phyloP scores from a whole-genome alignment of 2,888 invertebrate genomes.

The Agrilus mali region DNA sequence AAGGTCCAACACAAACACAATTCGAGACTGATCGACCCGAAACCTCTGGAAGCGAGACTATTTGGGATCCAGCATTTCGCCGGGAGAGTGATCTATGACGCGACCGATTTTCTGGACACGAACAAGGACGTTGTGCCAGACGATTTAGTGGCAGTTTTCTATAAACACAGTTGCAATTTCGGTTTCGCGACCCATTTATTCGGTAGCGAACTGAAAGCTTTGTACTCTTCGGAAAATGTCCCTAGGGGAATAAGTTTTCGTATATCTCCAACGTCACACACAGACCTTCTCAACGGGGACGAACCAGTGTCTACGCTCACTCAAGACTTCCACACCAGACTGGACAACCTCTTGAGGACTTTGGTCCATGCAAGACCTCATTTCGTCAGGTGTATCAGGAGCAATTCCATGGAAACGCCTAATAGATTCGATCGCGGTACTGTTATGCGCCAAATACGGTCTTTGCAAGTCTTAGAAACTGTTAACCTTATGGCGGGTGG shows the following conservation, averaged over 20 bases:
- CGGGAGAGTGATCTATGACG: slow-evolving; percentile 76
- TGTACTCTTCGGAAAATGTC: slow-evolving; percentile 61
- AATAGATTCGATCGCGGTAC: slow-evolving; percentile 72
- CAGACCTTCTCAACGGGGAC: slow-evolving; percentile 69
- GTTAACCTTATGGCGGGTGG: slow-evolving; percentile 92
- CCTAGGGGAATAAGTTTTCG: slow-evolving; percentile 72
- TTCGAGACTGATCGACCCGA: slow-evolving; percentile 66
- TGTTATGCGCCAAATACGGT: slow-evolving; percentile 79
- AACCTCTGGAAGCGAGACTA: slow-evolving; percentile 63
- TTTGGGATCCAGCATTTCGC: slow-evolving; percentile 90
- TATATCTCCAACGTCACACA: slow-evolving; percentile 81
- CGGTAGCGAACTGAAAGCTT: slow-evolving; percentile 77
- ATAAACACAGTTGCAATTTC: slow-evolving; percentile 85
- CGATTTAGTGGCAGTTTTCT: slow-evolving; percentile 84
- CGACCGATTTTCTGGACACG: slow-evolving; percentile 78
- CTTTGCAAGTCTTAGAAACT: slow-evolving; percentile 79
- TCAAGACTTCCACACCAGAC: slow-evolving; percentile 88
- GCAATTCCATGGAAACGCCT: slow-evolving; percentile 71
- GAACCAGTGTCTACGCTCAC: slow-evolving; percentile 82
- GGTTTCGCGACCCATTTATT: slow-evolving; percentile 97
- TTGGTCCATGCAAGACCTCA: slow-evolving; percentile 88
- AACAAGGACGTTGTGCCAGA: slow-evolving; percentile 88
- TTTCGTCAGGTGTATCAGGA: slow-evolving; percentile 85
- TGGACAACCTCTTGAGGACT: slow-evolving; percentile 84
- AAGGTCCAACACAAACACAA: slow-evolving; percentile 73